phyloP scores from a whole-genome alignment of 2,797 vertebrate species.

The Thunnus albacares region DNA sequence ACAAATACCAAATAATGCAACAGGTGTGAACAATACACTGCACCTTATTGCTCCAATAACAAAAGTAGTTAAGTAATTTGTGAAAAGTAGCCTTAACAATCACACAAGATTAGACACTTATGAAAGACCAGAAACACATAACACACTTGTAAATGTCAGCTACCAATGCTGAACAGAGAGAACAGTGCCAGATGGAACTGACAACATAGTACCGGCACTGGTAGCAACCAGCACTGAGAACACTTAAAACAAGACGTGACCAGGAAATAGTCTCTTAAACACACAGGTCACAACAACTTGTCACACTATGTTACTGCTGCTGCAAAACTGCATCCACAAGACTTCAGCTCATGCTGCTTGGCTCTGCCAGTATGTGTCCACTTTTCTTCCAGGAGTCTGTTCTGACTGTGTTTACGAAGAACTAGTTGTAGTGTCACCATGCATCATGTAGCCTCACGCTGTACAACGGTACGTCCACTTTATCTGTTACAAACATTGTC shows the following conservation, averaged over 20 bases:
- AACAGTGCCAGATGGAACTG: slow-evolving; percentile 69
- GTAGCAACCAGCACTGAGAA: slow-evolving; percentile 48
- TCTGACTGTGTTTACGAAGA: slow-evolving; percentile 29
- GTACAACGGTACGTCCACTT: background rate
- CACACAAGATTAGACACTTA: background rate
- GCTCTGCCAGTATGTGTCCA: slow-evolving; percentile 35
- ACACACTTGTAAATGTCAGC: slow-evolving; percentile 44
- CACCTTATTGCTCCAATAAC: background rate
- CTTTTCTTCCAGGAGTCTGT: slow-evolving; percentile 31
- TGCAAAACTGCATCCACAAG: slow-evolving; percentile 41
- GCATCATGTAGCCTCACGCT: slow-evolving; percentile 24
- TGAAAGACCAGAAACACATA: slow-evolving; percentile 32
- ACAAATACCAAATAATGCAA: background rate
- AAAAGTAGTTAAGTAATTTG: background rate
- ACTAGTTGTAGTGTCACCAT: slow-evolving; percentile 26
- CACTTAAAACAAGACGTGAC: slow-evolving; percentile 67
- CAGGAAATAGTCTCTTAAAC: slow-evolving; percentile 72
- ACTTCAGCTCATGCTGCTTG: slow-evolving; percentile 53
- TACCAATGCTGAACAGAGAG: slow-evolving; percentile 33
- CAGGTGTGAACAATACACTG: background rate
- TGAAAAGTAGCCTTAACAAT: background rate
- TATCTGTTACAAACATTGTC: slow-evolving; percentile 16
- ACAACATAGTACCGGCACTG: slow-evolving; percentile 48
- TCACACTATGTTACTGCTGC: slow-evolving; percentile 64
- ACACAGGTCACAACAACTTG: slow-evolving; percentile 72